Conservation (phyloP, 2,113 vertebrate genomes). For the Eurystomus gularis region DNA sequence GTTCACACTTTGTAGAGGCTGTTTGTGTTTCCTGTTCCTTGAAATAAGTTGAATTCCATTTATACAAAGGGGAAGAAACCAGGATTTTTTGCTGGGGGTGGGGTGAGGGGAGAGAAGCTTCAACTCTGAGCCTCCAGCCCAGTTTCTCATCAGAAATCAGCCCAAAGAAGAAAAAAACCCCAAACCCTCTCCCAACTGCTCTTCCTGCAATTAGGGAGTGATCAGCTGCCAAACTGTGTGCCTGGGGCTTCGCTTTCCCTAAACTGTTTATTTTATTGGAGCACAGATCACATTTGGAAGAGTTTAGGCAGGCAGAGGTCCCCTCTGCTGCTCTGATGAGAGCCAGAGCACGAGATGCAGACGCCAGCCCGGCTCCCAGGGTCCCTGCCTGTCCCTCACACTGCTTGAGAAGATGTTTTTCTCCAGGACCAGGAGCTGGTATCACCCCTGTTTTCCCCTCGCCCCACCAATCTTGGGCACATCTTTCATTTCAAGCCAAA, state of each 20-base stretch:
- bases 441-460: neutral
- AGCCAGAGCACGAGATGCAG: neutral
- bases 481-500: neutral
- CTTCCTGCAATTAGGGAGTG: slow-evolving; percentile 45
- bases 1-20: neutral
- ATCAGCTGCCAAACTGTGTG: slow-evolving; percentile 45
- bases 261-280: slow-evolving; percentile 48
- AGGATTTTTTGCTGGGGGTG: neutral
- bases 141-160: slow-evolving; percentile 44
- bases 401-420: neutral
- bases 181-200: neutral
- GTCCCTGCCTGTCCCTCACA: neutral
- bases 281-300: slow-evolving; percentile 50
- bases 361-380: neutral
- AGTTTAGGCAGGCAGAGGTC: slow-evolving; percentile 30
- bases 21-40: neutral
- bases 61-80: neutral
- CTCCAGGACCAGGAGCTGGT: neutral
- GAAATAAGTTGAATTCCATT: neutral
- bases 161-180: neutral
- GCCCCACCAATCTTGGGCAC: neutral
- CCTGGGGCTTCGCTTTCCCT: slow-evolving; percentile 41
- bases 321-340: neutral
- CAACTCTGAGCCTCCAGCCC: neutral
- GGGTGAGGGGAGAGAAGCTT: neutral